Evolutionary conservation across 2,888 invertebrate genomes (phyloP).

Genomic region (Hyposoter didymator): DNA sequence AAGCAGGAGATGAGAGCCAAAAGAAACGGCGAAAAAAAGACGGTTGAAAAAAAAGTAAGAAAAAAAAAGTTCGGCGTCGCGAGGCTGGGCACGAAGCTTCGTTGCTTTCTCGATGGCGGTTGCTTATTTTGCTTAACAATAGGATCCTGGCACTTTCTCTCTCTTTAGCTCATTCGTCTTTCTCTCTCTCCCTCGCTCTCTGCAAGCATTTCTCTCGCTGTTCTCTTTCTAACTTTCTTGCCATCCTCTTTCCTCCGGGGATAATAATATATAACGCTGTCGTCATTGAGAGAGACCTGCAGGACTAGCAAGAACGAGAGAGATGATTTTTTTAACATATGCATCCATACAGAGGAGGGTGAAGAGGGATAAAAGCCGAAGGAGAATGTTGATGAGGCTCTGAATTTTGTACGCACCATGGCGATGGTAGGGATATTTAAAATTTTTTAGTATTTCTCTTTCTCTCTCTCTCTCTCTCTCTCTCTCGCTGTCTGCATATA

Average conservation of each 20-base stretch:
- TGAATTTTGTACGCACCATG: conserved; percentile 39
- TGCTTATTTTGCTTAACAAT: conserved; percentile 82
- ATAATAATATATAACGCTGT: conserved; percentile 73
- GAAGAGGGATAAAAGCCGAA: conserved; percentile 59
- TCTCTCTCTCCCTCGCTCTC: conserved; percentile 29
- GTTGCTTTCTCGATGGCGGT: conserved; percentile 74
- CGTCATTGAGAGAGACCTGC: conserved; percentile 72
- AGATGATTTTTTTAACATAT: conserved; percentile 76
- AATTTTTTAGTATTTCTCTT: conserved; percentile 1
- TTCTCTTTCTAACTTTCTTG: conserved; percentile 38
- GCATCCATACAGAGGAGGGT: conserved; percentile 68
- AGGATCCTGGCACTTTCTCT: conserved; percentile 67
- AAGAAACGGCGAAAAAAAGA: conserved; percentile 68
- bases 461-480: not conserved
- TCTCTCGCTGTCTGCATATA: not conserved
- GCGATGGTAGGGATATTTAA: conserved; percentile 22
- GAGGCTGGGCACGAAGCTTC: conserved; percentile 56
- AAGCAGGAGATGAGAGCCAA: conserved; percentile 28
- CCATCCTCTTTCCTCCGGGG: conserved; percentile 66
- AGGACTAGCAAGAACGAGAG: conserved; percentile 29
- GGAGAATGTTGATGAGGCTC: conserved; percentile 59
- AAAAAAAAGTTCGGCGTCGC: conserved; percentile 47
- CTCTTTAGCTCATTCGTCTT: conserved; percentile 37
- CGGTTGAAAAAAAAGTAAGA: conserved; percentile 70
- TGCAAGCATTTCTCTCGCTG: conserved; percentile 31